Evolutionary conservation across 1,140 invertebrate species (phyloP).

Genomic region (Aphaenogaster ashmeadi): DNA sequence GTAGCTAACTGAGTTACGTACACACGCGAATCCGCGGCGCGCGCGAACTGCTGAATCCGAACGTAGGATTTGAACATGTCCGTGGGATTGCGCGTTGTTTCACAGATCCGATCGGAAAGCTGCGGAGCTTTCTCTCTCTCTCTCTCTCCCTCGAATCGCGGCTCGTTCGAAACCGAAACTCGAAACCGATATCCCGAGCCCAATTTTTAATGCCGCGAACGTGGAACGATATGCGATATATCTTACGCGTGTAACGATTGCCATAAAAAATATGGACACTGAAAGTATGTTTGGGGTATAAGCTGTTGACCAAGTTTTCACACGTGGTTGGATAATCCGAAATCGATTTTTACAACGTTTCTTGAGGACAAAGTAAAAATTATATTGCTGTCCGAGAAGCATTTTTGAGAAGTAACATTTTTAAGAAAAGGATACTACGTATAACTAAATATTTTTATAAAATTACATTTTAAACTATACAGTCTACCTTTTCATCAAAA

Average conservation of each 20-base stretch:
- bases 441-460: background rate
- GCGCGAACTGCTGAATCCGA: conserved; percentile 52
- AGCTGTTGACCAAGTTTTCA: background rate
- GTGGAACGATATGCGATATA: background rate
- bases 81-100: conserved; percentile 28
- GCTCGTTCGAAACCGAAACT: conserved; percentile 16
- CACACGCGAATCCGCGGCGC: conserved; percentile 65
- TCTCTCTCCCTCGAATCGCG: background rate
- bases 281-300: background rate
- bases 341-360: background rate
- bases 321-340: background rate
- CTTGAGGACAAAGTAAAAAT: background rate
- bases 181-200: background rate
- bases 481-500: background rate
- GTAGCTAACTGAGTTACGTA: conserved; percentile 79
- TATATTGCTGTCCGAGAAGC: background rate
- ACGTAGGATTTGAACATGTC: conserved; percentile 45
- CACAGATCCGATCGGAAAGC: conserved; percentile 11
- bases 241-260: conserved; percentile 15
- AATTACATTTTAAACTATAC: background rate
- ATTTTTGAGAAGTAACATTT: background rate
- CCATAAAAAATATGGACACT: background rate
- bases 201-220: conserved; percentile 10
- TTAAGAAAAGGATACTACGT: background rate
- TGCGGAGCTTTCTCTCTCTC: background rate